Evolutionary conservation across 2,797 vertebrate species (phyloP).

Genomic region (Heteromormyrus szaboi): DNA sequence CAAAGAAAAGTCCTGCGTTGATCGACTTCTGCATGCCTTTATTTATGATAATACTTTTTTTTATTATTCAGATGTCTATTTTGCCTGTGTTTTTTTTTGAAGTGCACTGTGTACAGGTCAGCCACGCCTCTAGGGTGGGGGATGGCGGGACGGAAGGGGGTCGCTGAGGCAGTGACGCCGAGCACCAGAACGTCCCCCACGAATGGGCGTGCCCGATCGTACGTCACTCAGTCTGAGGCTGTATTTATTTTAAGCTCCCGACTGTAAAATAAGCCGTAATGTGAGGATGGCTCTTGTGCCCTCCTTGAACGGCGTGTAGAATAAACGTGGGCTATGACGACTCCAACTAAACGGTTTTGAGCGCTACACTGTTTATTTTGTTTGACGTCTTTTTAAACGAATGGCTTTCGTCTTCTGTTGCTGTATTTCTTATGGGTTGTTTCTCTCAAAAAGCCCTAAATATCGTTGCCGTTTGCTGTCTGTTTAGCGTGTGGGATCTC

Average conservation of each 20-base stretch:
- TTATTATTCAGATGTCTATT: constrained; percentile 11
- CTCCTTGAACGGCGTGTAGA: constrained; percentile 56
- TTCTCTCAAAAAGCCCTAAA: not conserved
- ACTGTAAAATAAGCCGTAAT: constrained; percentile 50
- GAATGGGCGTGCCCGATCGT: constrained; percentile 20
- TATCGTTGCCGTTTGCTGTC: constrained; percentile 1
- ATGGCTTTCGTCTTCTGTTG: not conserved
- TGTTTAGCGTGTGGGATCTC: not conserved
- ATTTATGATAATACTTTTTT: constrained; percentile 43
- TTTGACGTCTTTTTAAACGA: constrained; percentile 36
- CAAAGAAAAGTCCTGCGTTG: constrained; percentile 27
- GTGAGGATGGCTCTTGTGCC: constrained; percentile 51
- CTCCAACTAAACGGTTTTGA: constrained; percentile 51
- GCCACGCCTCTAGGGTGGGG: not conserved
- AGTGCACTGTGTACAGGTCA: constrained; percentile 51
- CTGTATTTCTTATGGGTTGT: not conserved
- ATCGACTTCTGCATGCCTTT: constrained; percentile 60
- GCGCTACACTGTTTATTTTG: constrained; percentile 37
- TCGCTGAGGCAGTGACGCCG: constrained; percentile 24
- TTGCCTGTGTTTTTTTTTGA: constrained; percentile 29
- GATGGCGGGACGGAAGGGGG: not conserved
- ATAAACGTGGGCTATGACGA: constrained; percentile 48
- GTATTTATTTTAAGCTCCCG: constrained; percentile 30
- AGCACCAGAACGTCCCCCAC: constrained; percentile 33
- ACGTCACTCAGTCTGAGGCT: constrained; percentile 30